Base-by-base conservation (phyloP, 1,140 invertebrate species). In the Acromyrmex heyeri region DNA sequence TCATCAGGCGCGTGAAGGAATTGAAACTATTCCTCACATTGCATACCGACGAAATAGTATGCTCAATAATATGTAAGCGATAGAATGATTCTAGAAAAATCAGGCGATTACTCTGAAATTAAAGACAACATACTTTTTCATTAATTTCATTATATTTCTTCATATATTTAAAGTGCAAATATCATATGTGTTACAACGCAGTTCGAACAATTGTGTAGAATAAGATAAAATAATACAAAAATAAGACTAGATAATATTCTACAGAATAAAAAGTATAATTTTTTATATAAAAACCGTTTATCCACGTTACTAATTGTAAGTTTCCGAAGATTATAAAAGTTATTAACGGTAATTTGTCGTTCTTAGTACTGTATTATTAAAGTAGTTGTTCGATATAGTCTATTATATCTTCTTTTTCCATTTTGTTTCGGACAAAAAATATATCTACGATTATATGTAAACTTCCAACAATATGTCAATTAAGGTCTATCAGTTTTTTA, bases 391-490 rank as follows among this genome's bases (percentile, higher is more conserved):
- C 44, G 16, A 53, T 7, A 12, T 7, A 12, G 1, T 53, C 16
- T n/a, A 16, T 24, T 55, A 12, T 7, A 10, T n/a, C 34, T 55
- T 27, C 7, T 67, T n/a, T 55, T 70, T 24, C 8, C 16, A 34
- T 59, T 81, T 38, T 81, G 18, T n/a, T 24, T 3, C 24, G 7
- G 1, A 16, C 6, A 82, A 72, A 44, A 59, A 72, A 57, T 59
- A 0, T 57, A 5, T 27, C 21, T 21, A 38, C 8, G 12, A 7
- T 57, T 72, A 69, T 18, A 27, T 7, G 21, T 27, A 57, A 57
- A 82, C 6, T 73, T 73, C 48, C 65, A 44, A 82, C 62, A 53
- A 65, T 21, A 59, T 50, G 5, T 2, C 48, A 81, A 81, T 82
- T 44, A 55, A 82, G 21, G 27, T 62, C 8, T 72, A 14, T 59